Evolutionary conservation across 2,113 vertebrate genomes (phyloP).

Genomic region (Macrotis lagotis): DNA sequence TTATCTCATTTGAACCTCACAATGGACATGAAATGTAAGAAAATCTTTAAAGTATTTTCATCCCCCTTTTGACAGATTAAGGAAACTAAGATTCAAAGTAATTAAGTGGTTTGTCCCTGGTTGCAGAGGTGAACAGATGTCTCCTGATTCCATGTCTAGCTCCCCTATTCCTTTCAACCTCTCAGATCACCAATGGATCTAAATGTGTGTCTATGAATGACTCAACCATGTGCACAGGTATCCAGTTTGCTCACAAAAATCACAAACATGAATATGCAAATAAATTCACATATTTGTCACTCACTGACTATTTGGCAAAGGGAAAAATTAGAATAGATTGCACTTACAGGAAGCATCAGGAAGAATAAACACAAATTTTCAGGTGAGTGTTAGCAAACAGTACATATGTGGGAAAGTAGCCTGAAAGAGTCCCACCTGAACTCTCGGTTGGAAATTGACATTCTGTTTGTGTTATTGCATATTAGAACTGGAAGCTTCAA

Average conservation of each 20-base stretch:
- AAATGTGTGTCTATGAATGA: not conserved
- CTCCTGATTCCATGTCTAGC: not conserved
- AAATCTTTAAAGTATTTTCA: not conserved
- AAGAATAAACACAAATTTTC: constrained; percentile 75
- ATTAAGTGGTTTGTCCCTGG: not conserved
- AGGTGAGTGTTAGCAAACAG: constrained; percentile 76
- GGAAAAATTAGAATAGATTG: constrained; percentile 72
- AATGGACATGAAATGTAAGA: not conserved
- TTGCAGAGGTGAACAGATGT: not conserved
- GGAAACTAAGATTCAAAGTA: not conserved
- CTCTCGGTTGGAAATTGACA: constrained; percentile 68
- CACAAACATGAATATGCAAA: constrained; percentile 71
- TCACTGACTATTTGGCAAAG: constrained; percentile 65
- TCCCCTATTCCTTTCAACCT: not conserved
- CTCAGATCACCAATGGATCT: not conserved
- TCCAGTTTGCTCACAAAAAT: constrained; percentile 61
- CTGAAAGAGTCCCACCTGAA: constrained; percentile 64
- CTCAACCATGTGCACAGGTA: constrained; percentile 22
- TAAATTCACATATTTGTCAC: constrained; percentile 72
- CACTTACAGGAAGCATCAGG: constrained; percentile 56
- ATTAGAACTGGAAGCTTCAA: constrained; percentile 67
- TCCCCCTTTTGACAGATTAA: not conserved
- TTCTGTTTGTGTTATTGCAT: constrained; percentile 58
- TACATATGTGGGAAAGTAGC: constrained; percentile 52
- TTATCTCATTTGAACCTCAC: not conserved